Percentiles rank a stretch among this genome's conserved stretches.
Evolutionary conservation across 2,797 vertebrate species (phyloP).

Genomic region (Alectoris magna): DNA sequence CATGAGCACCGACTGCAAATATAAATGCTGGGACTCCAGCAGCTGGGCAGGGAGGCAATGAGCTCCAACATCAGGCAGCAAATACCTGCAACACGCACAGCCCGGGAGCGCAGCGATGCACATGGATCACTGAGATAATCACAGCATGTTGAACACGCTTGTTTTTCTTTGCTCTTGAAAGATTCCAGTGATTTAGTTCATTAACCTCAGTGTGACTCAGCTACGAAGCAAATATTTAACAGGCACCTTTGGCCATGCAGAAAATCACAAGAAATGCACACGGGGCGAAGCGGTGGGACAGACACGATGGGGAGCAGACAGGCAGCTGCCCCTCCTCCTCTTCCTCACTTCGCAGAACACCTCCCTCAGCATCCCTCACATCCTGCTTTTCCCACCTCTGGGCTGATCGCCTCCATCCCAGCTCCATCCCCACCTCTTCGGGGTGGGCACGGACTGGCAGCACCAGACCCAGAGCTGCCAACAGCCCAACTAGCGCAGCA

Average conservation of each 20-base stretch:
- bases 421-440: not conserved
- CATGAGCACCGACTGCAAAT: not conserved
- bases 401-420: not conserved
- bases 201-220: conserved; percentile 22
- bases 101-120: not conserved
- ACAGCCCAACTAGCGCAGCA: rapidly evolving
- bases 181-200: not conserved
- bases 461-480: not conserved
- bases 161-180: not conserved
- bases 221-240: conserved; percentile 2
- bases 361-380: not conserved
- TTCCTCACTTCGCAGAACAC: not conserved
- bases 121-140: not conserved
- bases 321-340: conserved; percentile 11
- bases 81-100: not conserved
- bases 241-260: not conserved
- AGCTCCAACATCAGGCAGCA: rapidly evolving
- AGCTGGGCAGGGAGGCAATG: not conserved
- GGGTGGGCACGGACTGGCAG: not conserved
- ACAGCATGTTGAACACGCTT: not conserved
- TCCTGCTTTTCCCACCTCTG: not conserved
- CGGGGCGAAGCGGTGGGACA: not conserved
- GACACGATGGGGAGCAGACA: not conserved
- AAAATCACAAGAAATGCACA: not conserved
- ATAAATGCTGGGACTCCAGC: not conserved